Percentiles rank a stretch among this genome's conserved stretches.
phyloP scores from a whole-genome alignment of 35 echinoderm and acorn worm species.

The Ophioderma brevispina region DNA sequence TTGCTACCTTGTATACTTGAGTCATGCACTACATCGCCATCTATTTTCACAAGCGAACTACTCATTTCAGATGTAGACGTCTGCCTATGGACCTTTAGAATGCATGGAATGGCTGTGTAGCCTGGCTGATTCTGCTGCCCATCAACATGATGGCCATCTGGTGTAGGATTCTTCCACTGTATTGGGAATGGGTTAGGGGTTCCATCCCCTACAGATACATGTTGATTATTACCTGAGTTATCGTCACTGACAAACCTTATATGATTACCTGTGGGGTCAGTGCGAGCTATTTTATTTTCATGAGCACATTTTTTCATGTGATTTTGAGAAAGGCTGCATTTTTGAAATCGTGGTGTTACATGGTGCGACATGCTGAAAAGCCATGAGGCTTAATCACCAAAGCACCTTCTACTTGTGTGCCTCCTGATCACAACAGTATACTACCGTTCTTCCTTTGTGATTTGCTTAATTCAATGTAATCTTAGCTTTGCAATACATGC shows the following conservation, averaged over 20 bases:
- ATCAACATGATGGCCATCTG: neutral
- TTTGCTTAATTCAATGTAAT: neutral
- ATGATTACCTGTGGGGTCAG: neutral
- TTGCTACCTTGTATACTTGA: no score
- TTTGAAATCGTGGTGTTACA: neutral
- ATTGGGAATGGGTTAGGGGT: neutral
- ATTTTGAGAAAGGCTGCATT: constrained; percentile 1
- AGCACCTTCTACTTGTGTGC: neutral
- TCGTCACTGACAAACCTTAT: neutral
- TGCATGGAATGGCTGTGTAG: neutral
- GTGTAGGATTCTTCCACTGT: neutral
- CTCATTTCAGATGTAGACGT: neutral
- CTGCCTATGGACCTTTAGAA: neutral
- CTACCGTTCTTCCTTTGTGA: neutral
- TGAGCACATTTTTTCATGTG: neutral
- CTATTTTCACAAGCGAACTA: no score
- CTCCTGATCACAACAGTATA: neutral
- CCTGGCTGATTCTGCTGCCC: neutral
- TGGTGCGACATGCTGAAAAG: neutral
- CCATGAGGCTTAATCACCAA: no score
- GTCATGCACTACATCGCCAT: no score
- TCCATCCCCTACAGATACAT: neutral
- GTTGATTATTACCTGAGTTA: neutral
- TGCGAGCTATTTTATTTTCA: neutral
- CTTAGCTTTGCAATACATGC: neutral